Percentiles rank a stretch among this genome's conserved stretches.
These are phyloP conservation scores for Epistrophella euchroma DNA, from an alignment of 2,888 invertebrate genomes.

Conservation along the genomic window DNA sequence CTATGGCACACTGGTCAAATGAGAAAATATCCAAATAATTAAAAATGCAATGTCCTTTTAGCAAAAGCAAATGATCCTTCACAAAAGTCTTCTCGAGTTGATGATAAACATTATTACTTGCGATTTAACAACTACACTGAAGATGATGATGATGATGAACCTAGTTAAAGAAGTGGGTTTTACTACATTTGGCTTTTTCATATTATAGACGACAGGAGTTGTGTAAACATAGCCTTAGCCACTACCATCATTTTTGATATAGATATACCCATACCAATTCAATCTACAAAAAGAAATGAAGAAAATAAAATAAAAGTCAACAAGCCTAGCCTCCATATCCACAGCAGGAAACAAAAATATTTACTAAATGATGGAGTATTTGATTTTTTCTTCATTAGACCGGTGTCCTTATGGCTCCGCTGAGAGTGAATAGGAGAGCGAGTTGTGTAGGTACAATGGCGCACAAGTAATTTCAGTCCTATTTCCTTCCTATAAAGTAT, in stretches of 20 bases:
- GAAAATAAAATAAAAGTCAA: constrained; percentile 68
- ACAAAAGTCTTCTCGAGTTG: constrained; percentile 70
- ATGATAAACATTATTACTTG: constrained; percentile 76
- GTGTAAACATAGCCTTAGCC: constrained; percentile 47
- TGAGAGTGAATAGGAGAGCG: constrained; percentile 22
- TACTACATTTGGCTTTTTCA: constrained; percentile 30
- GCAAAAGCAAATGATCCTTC: constrained; percentile 72
- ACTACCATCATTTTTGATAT: constrained; percentile 30
- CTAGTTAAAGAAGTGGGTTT: constrained; percentile 39
- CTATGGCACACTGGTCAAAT: constrained; percentile 36
- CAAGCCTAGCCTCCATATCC: constrained; percentile 68
- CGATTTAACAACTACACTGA: constrained; percentile 68
- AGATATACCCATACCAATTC: constrained; percentile 1
- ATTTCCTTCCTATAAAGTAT: neutral
- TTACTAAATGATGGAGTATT: constrained; percentile 74
- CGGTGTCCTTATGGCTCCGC: constrained; percentile 62
- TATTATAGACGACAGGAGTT: constrained; percentile 5
- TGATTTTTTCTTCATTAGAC: constrained; percentile 74
- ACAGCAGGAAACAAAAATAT: constrained; percentile 73
- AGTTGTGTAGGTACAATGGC: constrained; percentile 9
- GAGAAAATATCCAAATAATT: constrained; percentile 68
- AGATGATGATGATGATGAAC: constrained; percentile 32
- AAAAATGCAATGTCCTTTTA: constrained; percentile 73
- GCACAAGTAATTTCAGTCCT: constrained; percentile 51
- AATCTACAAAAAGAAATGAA: constrained; percentile 41